Conservation (phyloP, 2,113 vertebrate genomes). For the Catharus minimus region DNA sequence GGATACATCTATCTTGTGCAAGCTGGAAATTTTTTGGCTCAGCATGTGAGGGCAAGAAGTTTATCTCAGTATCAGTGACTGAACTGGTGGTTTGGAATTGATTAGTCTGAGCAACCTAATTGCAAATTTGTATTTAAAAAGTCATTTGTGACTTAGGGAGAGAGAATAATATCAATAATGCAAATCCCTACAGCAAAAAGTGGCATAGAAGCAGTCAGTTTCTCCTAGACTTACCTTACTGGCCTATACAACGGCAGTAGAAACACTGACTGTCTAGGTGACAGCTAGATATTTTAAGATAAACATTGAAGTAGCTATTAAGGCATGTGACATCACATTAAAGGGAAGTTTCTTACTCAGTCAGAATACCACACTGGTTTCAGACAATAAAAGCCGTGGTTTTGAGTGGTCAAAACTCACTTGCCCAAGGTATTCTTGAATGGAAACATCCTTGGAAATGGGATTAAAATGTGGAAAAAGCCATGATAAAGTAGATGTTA, state of each 20-base stretch:
- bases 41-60: not conserved
- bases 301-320: not conserved
- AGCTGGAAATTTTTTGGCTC: not conserved
- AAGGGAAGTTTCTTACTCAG: not conserved
- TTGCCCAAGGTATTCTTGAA: slow-evolving; percentile 27
- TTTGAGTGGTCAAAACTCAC: not conserved
- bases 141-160: slow-evolving; percentile 25
- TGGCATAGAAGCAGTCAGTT: not conserved
- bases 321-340: not conserved
- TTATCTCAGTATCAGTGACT: slow-evolving; percentile 1
- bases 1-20: not conserved
- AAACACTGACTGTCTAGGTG: not conserved
- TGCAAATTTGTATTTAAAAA: slow-evolving; percentile 37
- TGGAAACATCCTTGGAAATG: not conserved
- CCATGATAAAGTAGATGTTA: slow-evolving; percentile 43
- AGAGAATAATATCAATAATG: slow-evolving; percentile 5
- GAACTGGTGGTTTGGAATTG: slow-evolving; percentile 33
- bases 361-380: not conserved
- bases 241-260: not conserved
- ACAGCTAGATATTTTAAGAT: not conserved
- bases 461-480: slow-evolving; percentile 30
- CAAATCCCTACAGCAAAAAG: not conserved
- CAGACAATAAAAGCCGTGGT: not conserved
- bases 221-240: not conserved
- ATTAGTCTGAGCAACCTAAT: not conserved